Evolutionary conservation across 64 coral and sea anemone genomes (phyloP), one percentile per base, ranked within the genome.

Genomic region (Anthopleura sola): DNA sequence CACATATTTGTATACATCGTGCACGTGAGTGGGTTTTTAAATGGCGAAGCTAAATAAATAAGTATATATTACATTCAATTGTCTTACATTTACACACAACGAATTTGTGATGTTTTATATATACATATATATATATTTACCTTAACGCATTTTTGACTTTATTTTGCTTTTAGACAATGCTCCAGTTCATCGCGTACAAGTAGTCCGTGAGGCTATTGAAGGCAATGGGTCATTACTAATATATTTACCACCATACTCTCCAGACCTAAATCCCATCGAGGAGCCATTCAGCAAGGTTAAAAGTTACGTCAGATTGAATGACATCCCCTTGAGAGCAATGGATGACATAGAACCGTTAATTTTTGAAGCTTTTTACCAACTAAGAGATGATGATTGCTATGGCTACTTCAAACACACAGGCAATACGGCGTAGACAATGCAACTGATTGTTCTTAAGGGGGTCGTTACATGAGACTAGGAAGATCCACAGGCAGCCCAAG

Each of bases 211-310:
- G 69, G 20, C 69, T 24, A 75, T 75, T 33, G 28, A 75, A 37
- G 69, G 69, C n/a, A 33, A 24, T 75, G 69, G 69, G 12, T 5
- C 69, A 31, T 37, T 75, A 14, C 24, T 75, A 29, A 31, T 75
- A 16, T 75, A 75, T 75, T 75, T 75, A 75, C 69, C 69, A 34
- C 26, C 69, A 75, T 75, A 75, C 69, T 75, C 69, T 11, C 69
- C 69, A 29, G 69, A 75, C 17, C 17, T 19, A 17, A 75, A 17
- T 6, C 69, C 69, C 11, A 75, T 75, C 10, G 69, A 75, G 36
- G 69, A 75, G 28, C 23, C 69, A 33, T 75, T 75, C 17, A 75
- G 69, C 11, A 75, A 75, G 29, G 69, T 75, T 2, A 75, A 75
- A 33, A 75, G 17, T 37, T 75, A 75, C 17, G 28, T 75, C 21